Evolutionary conservation across 2,797 vertebrate genomes (phyloP), one percentile per base, ranked within the genome.

Genomic region (Erethizon dorsatum): DNA sequence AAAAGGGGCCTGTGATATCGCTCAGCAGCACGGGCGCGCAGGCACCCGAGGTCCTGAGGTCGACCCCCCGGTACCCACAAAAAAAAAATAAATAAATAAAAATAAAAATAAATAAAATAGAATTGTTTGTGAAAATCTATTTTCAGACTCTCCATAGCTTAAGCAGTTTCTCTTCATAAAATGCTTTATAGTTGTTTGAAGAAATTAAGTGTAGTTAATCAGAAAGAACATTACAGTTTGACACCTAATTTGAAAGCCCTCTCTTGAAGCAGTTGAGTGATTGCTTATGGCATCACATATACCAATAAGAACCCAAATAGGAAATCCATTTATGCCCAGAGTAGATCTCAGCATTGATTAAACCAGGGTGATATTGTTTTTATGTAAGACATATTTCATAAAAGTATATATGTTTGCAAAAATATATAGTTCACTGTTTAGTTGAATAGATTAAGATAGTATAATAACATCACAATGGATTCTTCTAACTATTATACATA

Each of bases 241-340:
- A 97, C 90, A 96, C 1, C 31, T 95, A 87, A 97, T 98, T 97
- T 95, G 95, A 97, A 98, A 98, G 14, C 13, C 73, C 28, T 95
- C 2, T 98, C 83, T 97, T 83, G 71, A 54, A 96, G 63, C 45
- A 56, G 24, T 94, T 94, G 22, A n/a, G 8, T 77, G 89, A 77
- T 94, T 96, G 77, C 69, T 41, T 96, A 56, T 78, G 94, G 93
- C 57, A 77, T 97, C 96, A 84, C 50, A 56, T 95, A 57, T 87
- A 83, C 77, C 13, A 69, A 50, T 89, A 73, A 95, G 45, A 84
- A 95, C 59, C 20, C 71, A 95, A 83, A 65, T 73, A 84, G 75
- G 86, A 97, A 97, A 94, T 89, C 82, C 59, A 78, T 94, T 98
- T 97, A 91, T 47, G 78, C 47, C 91, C 79, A 83, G 93, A 83